A percentile compares a stretch with the other conserved stretches of the same genome.
Evolutionary conservation across 1,140 invertebrate genomes (phyloP).

Genomic region (Rhopalosiphum maidis): DNA sequence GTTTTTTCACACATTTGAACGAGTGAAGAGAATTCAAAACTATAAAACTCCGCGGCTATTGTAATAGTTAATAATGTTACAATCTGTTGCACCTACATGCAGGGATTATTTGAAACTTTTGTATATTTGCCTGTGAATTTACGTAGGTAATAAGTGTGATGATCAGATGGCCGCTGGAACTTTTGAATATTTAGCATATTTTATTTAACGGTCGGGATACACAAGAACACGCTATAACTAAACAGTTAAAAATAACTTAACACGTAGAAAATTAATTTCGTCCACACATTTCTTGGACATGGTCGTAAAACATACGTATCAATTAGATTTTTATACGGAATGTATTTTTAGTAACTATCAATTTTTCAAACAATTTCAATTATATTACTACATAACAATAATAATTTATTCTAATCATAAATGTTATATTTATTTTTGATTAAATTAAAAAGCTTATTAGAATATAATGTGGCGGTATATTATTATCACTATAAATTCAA

Average conservation of each 20-base stretch:
- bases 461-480: background rate
- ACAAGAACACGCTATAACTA: too few relatives aligned
- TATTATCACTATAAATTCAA: background rate
- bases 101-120: background rate
- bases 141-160: background rate
- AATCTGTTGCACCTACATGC: background rate
- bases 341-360: constrained; percentile 12
- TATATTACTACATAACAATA: background rate
- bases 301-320: constrained; percentile 5
- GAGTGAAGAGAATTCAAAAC: background rate
- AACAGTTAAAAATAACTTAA: constrained; percentile 32
- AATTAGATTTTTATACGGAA: background rate
- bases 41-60: background rate
- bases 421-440: too few relatives aligned
- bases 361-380: background rate
- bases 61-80: background rate
- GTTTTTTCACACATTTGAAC: background rate
- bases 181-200: background rate
- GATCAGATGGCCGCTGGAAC: background rate
- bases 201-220: background rate
- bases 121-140: background rate
- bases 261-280: constrained; percentile 6
- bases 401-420: too few relatives aligned
- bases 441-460: background rate
- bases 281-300: constrained; percentile 27